Percentiles rank a stretch among this genome's conserved stretches.
Conservation (phyloP, 92 coral and sea anemone genomes). For the Micromussa lordhowensis region DNA sequence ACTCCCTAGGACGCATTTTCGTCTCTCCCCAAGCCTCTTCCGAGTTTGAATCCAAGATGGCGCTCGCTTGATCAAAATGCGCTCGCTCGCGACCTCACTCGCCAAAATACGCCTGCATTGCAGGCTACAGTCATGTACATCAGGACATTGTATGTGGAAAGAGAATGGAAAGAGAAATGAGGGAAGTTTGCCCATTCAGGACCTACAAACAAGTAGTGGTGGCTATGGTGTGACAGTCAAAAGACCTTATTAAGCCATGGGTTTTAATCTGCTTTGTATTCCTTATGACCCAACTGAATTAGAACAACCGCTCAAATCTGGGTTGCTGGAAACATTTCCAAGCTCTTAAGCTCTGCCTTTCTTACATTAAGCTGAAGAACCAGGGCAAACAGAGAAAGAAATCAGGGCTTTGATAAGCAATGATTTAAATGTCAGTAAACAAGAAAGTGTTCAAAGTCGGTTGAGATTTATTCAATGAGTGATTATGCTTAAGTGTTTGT, state of each 20-base stretch:
- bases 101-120: too few relatives aligned
- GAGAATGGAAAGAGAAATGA: slow-evolving; percentile 51
- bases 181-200: slow-evolving; percentile 39
- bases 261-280: slow-evolving; percentile 25
- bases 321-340: slow-evolving; percentile 8
- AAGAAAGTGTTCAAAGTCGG: slow-evolving; percentile 52
- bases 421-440: slow-evolving; percentile 33
- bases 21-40: too few relatives aligned
- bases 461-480: slow-evolving; percentile 51
- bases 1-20: too few relatives aligned
- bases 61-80: too few relatives aligned
- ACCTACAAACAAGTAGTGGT: slow-evolving; percentile 30
- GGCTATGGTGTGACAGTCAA: slow-evolving; percentile 40
- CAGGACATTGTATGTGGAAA: slow-evolving; percentile 5
- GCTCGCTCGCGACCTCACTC: too few relatives aligned
- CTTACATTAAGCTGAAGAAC: neutral
- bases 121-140: too few relatives aligned
- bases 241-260: neutral
- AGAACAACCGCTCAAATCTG: slow-evolving; percentile 17
- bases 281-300: slow-evolving; percentile 27
- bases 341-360: slow-evolving; percentile 2
- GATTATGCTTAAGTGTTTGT: slow-evolving; percentile 53
- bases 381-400: slow-evolving; percentile 36
- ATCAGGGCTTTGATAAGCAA: slow-evolving; percentile 32
- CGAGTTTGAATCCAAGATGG: too few relatives aligned